Conservation (phyloP, 2,113 vertebrate genomes). For the Macaca mulatta region DNA sequence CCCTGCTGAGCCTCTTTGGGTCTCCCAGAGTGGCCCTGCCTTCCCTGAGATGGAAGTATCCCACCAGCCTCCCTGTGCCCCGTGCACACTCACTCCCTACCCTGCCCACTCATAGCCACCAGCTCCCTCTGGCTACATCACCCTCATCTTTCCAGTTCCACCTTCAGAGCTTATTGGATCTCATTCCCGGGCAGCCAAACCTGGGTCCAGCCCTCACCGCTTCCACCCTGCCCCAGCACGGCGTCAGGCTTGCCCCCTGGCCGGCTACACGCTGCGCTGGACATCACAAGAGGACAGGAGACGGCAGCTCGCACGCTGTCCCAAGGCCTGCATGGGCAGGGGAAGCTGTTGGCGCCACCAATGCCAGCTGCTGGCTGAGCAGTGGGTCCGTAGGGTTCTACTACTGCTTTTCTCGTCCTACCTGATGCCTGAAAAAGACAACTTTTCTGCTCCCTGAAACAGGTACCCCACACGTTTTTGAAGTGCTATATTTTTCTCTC, state of each 20-base stretch:
- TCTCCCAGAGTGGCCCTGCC: background rate
- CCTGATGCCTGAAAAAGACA: background rate
- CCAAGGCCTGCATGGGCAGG: fast-evolving
- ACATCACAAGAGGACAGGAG: background rate
- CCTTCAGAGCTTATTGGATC: too few species aligned
- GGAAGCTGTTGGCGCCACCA: fast-evolving
- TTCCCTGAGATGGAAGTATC: too few species aligned
- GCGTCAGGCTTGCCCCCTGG: fast-evolving
- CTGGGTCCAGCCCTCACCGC: background rate
- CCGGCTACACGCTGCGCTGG: fast-evolving
- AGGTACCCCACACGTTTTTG: fast-evolving
- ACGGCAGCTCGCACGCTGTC: fast-evolving
- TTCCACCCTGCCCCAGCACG: too few species aligned
- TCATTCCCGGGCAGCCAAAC: background rate
- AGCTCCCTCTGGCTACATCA: fast-evolving
- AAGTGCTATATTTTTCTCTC: background rate
- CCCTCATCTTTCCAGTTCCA: background rate
- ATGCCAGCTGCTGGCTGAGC: fast-evolving
- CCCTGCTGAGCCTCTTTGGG: background rate
- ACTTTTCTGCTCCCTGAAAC: background rate
- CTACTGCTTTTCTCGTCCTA: background rate
- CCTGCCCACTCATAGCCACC: background rate
- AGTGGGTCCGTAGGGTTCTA: background rate
- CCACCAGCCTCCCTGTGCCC: background rate
- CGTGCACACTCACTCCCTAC: too few species aligned